Conservation (phyloP, 2,113 vertebrate genomes). For the Lota lota region DNA sequence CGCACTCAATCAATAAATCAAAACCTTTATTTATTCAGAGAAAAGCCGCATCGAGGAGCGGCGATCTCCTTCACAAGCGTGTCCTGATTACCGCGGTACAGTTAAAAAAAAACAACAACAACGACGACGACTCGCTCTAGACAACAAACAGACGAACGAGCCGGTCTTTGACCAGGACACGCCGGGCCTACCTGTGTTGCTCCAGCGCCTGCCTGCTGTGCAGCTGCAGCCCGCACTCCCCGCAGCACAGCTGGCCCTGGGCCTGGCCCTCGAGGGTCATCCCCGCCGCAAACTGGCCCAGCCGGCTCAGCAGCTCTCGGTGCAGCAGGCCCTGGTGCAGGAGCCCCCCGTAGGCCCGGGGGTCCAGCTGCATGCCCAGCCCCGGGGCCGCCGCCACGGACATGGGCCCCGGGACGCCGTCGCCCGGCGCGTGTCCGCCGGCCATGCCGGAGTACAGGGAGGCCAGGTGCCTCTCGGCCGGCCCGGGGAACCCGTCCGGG, state of each 20-base stretch:
- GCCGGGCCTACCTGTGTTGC: slow-evolving; percentile 86
- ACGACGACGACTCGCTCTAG: too few species aligned
- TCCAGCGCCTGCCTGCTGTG: slow-evolving; percentile 89
- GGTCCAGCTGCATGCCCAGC: slow-evolving; percentile 90
- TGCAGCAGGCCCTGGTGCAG: slow-evolving; percentile 93
- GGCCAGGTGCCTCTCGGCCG: slow-evolving; percentile 80
- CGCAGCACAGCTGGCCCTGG: slow-evolving; percentile 82
- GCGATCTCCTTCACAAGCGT: too few species aligned
- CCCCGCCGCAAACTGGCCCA: slow-evolving; percentile 89
- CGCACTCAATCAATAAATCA: too few species aligned
- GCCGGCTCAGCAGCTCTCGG: slow-evolving; percentile 91
- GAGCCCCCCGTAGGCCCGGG: slow-evolving; percentile 87
- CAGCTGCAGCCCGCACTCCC: slow-evolving; percentile 90
- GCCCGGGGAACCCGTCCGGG: slow-evolving; percentile 55
- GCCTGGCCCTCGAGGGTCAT: slow-evolving; percentile 83
- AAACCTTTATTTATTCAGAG: background rate
- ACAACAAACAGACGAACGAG: background rate
- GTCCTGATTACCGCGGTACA: too few species aligned
- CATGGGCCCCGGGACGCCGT: slow-evolving; percentile 75
- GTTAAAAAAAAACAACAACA: too few species aligned
- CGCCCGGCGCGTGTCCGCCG: slow-evolving; percentile 80
- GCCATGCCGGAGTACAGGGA: slow-evolving; percentile 79
- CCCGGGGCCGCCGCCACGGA: slow-evolving; percentile 77
- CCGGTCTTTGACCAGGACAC: background rate
- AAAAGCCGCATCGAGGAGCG: background rate